These are phyloP conservation scores for Ciconia nigra DNA, from an alignment of 2,797 vertebrate genomes.

Conservation along the genomic window DNA sequence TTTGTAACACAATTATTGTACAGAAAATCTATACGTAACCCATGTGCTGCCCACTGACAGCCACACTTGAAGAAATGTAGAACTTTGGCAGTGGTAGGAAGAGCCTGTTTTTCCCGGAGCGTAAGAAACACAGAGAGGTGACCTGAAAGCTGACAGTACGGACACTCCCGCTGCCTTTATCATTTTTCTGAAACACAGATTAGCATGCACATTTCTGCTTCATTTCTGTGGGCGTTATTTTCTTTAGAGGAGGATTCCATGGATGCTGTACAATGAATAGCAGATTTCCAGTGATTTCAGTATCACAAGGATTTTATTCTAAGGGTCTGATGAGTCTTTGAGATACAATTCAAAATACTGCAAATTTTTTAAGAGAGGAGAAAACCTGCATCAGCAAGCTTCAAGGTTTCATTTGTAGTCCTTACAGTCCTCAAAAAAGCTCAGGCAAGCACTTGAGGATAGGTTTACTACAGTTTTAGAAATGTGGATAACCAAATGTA, in stretches of 20 bases:
- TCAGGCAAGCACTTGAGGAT: background rate
- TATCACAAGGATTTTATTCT: background rate
- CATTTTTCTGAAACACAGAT: background rate
- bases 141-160: background rate
- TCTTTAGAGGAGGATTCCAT: background rate
- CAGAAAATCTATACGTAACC: background rate
- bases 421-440: background rate
- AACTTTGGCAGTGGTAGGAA: background rate
- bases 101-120: background rate
- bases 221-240: background rate
- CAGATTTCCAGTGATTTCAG: background rate
- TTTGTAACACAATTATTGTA: background rate
- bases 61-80: background rate
- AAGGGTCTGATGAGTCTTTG: background rate
- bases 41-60: background rate
- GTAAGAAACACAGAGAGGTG: background rate
- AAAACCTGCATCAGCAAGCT: background rate
- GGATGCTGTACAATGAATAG: background rate
- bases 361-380: background rate
- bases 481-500: conserved; percentile 12
- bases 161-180: background rate
- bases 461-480: background rate
- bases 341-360: background rate
- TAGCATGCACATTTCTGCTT: background rate
- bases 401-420: background rate